A percentile compares a stretch with the other conserved stretches of the same genome.
Conservation (phyloP, 2,797 vertebrate genomes). For the Adrianichthys oophorus region DNA sequence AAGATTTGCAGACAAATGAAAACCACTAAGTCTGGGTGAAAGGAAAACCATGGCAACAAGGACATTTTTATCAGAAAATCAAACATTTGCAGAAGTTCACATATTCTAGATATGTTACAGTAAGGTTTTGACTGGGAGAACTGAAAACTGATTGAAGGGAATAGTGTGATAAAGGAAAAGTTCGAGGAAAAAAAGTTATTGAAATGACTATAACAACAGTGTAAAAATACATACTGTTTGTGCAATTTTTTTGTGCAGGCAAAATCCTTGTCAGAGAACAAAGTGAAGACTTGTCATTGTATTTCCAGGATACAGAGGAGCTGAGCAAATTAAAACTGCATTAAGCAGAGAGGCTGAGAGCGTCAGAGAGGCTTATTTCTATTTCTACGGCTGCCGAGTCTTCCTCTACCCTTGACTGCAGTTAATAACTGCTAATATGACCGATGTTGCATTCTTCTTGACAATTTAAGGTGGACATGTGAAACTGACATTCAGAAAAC, state of each 20-base stretch:
- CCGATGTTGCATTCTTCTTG: constrained; percentile 36
- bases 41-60: neutral
- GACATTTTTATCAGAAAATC: too few relatives aligned
- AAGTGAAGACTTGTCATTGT: constrained; percentile 61
- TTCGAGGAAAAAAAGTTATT: too few relatives aligned
- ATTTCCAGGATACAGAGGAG: constrained; percentile 68
- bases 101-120: too few relatives aligned
- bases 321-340: constrained; percentile 69
- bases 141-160: too few relatives aligned
- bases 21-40: neutral
- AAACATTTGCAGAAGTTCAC: too few relatives aligned
- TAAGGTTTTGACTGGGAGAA: too few relatives aligned
- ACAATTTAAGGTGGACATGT: constrained; percentile 39
- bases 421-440: constrained; percentile 51
- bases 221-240: too few relatives aligned
- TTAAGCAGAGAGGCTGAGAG: constrained; percentile 42
- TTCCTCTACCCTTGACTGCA: constrained; percentile 28
- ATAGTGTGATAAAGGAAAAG: too few relatives aligned
- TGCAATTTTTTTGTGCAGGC: constrained; percentile 39
- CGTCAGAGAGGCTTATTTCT: constrained; percentile 51
- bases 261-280: constrained; percentile 73
- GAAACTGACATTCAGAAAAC: constrained; percentile 12
- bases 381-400: constrained; percentile 55
- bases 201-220: too few relatives aligned
- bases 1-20: neutral